These are phyloP conservation scores for Dipodomys ordii DNA, from an alignment of 2,113 vertebrate genomes.

Conservation along the genomic window DNA sequence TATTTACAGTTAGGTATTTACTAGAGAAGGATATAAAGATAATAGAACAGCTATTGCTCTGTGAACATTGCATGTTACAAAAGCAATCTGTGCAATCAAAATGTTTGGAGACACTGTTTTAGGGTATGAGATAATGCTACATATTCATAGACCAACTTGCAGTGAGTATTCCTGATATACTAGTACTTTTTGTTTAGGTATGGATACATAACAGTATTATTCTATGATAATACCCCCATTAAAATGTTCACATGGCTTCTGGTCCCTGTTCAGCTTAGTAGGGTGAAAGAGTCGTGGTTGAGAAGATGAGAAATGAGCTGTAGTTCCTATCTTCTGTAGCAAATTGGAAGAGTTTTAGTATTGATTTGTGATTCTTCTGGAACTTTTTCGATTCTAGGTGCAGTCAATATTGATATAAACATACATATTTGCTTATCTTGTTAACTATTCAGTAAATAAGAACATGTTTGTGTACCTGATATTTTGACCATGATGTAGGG, in stretches of 20 bases:
- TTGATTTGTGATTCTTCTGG: background rate
- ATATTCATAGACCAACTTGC: background rate
- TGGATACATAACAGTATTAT: constrained; percentile 28
- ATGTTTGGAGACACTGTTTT: constrained; percentile 20
- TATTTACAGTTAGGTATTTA: background rate
- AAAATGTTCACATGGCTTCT: constrained; percentile 13
- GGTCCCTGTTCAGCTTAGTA: background rate
- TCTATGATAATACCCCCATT: background rate
- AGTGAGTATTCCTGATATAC: background rate
- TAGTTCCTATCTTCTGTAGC: background rate
- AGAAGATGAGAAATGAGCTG: background rate
- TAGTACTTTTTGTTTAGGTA: background rate
- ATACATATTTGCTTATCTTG: background rate
- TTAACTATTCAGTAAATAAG: background rate
- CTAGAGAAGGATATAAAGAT: background rate
- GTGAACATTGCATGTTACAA: background rate
- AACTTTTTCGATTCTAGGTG: background rate
- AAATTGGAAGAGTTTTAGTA: background rate
- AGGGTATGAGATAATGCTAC: background rate
- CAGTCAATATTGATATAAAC: background rate
- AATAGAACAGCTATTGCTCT: background rate
- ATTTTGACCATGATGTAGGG: background rate
- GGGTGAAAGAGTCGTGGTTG: background rate
- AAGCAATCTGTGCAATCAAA: background rate
- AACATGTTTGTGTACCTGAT: background rate